Base-by-base conservation (phyloP, 2,888 invertebrate species). In the Nomada fabriciana region DNA sequence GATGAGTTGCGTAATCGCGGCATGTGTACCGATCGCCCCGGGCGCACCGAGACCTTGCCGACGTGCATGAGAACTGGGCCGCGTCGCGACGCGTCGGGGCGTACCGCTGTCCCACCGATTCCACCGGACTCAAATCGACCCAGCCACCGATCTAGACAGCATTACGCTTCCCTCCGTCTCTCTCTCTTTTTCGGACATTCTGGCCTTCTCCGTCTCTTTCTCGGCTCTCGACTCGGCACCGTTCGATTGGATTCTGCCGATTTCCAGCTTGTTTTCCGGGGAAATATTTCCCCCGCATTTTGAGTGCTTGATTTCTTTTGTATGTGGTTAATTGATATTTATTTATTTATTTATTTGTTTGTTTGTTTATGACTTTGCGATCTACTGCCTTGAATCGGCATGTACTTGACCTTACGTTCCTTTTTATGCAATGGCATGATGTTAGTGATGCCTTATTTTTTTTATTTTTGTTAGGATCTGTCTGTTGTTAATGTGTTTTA, bases 31-130 rank as follows among this genome's bases (percentile, higher is more conserved):
- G 86, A 90, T 89, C 82, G 93, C 93, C 92, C 82, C 86, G 76
- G 92, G 93, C 90, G 67, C 86, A 67, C 81, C 87, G 89, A 92
- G 93, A 93, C 93, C 93, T 93, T 93, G 93, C 87, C 86, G 88
- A 83, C 90, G 89, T 90, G 91, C 91, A 93, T 93, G 93, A 93
- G 93, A 93, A 93, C 93, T 93, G 93, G 93, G 93, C 93, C 93
- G 93, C 88, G 90, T 79, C 68, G 63, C 76, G 83, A 80, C 80
- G 57, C 83, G 83, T 80, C 87, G 87, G 87, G 36, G 36, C 36
- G 36, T 36, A 36, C 36, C 36, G 36, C 52, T 73, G 60, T 55
- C 71, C 53, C 60, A 70, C 68, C 64, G 69, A 74, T 64, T 84
- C 86, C 87, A 86, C 85, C 81, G 82, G 79, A 79, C 84, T 90